Base-by-base conservation (phyloP, 2,113 vertebrate species). In the Pan paniscus region DNA sequence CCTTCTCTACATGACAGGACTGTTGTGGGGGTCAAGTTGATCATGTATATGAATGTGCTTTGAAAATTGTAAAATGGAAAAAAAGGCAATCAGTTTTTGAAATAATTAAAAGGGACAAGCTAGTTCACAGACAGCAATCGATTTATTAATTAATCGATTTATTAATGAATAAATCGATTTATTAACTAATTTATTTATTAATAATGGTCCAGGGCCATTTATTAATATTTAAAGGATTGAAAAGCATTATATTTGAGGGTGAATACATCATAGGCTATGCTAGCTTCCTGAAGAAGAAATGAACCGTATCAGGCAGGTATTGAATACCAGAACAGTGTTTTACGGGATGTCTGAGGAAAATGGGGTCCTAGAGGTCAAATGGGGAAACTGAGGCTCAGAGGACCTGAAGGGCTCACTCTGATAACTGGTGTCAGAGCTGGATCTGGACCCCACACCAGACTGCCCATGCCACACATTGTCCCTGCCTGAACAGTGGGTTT, bases 401-500 rank as follows among this genome's bases (percentile, higher is more conserved):
- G 89, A 30, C 3, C 27, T 9, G 27, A 73, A 46, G 8, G 43
- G 32, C 25, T 84, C 35, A 32, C 23, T 22, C 22, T 50, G 59
- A 38, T 87, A 48, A 40, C 48, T 14, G 35, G 22, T 6, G 23
- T 4, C 27, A 61, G 14, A 46, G 14, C 3, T 55, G 88, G 22
- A 55, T 30, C 46, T 40, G 40, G 17, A 92, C 4, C 35, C 76
- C 64, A 5, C 3, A 16, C 23, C 22, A 17, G 67, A 35, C 4
- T 6, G 57, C 14, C 2, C 73, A 38, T 55, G 25, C 57, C 46
- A 52, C 3, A 75, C 22, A 4, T 14, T 7, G 0, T 20, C 35
- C 30, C 27, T 30, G 55, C 20, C 12, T 0, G 2, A 17, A 50
- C 3, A 35, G 4, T 0, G 23, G 27, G 16, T 68, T 76, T 73